Base-by-base conservation (phyloP, 2,888 invertebrate genomes). In the Pristionchus arcanus region DNA sequence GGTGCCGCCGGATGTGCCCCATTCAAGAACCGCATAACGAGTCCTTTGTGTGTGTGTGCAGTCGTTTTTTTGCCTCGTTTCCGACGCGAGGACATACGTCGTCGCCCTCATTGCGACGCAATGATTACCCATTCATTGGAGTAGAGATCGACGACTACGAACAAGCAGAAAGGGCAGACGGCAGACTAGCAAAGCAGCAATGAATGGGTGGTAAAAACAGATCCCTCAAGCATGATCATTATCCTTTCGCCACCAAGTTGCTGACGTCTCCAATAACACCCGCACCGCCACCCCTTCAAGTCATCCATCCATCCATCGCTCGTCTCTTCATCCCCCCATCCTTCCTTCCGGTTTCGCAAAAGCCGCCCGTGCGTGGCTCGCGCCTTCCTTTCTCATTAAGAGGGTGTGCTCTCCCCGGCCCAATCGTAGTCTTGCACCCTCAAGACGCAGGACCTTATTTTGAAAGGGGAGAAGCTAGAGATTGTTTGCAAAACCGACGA, bases 41-140 rank as follows among this genome's bases (percentile, higher is more conserved):
- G 81, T 21, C 42, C 81, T 81, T 53, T 81, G 42, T 81, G 74
- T 74, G 71, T 71, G 74, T 31, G 81, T 42, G 81, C 81, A 81
- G 49, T 34, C 49, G 28, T 81, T 53, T 81, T 81, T 53, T 53
- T 4, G 53, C 15, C 42, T 42, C 42, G 25, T 37, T 28, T 71
- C 37, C 74, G 31, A n/a, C n/a, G 7, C 2, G 7, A 63, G 68
- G 31, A 68, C 21, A 37, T 74, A 25, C 74, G 74, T 74, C 74
- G 74, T 19, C 81, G 19, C 77, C 77, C 42, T 42, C 42, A 49
- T 28, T 53, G 49, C n/a, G 28, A 49, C 42, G 13, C 81, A 53
- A 81, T 81, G n/a, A 49, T 81, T 49, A 28, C 5, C 81, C 49
- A 81, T 49, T 53, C 81, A 81, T 81, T 81, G 81, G 81, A 42